Evolutionary conservation across 1,140 invertebrate genomes (phyloP).

Genomic region (Drosophila trapezifrons): DNA sequence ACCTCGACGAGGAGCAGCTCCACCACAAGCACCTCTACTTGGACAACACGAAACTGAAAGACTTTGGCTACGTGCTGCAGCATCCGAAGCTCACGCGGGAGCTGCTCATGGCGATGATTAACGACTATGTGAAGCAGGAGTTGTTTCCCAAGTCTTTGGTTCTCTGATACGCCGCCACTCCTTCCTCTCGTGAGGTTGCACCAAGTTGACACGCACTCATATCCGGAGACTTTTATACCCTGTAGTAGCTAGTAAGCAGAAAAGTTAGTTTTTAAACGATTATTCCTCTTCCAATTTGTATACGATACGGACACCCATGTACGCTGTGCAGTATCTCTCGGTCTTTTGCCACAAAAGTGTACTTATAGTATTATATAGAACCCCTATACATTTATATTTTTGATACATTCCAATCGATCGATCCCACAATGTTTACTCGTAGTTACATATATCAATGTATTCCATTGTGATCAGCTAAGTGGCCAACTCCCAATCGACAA

Average conservation of each 20-base stretch:
- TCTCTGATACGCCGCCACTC: conserved; percentile 36
- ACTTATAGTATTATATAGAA: conserved; percentile 83
- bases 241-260: conserved; percentile 49
- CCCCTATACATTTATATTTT: conserved; percentile 56
- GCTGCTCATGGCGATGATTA: conserved; percentile 86
- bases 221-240: conserved; percentile 25
- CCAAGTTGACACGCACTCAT: conserved; percentile 69
- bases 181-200: conserved; percentile 32
- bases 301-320: conserved; percentile 24
- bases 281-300: conserved; percentile 62
- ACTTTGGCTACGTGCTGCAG: conserved; percentile 85
- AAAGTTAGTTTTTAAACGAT: conserved; percentile 23
- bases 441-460: conserved; percentile 49
- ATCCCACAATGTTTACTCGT: conserved; percentile 37
- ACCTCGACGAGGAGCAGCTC: conserved; percentile 92
- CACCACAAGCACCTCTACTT: conserved; percentile 92
- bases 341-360: conserved; percentile 66
- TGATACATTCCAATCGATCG: conserved; percentile 67
- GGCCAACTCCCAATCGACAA: conserved; percentile 62
- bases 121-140: conserved; percentile 79
- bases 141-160: conserved; percentile 77
- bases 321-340: conserved; percentile 39
- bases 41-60: conserved; percentile 88
- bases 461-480: conserved; percentile 75
- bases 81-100: conserved; percentile 87